Evolutionary conservation across 2,113 vertebrate species (phyloP).

Genomic region (Cariama cristata): DNA sequence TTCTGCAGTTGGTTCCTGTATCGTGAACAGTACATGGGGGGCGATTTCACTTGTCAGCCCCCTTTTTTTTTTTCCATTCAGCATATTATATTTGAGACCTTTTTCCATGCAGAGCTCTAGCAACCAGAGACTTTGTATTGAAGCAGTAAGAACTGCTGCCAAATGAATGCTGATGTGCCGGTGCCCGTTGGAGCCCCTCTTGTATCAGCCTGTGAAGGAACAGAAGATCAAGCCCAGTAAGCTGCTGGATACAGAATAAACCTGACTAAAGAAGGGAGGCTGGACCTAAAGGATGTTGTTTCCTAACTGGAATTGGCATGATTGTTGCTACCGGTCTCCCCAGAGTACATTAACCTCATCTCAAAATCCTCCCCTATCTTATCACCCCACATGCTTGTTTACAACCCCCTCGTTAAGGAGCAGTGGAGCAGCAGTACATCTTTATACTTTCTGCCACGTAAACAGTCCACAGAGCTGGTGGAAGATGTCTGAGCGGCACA

Average conservation of each 20-base stretch:
- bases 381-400: rapidly evolving
- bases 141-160: neutral
- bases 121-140: neutral
- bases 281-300: neutral
- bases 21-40: rapidly evolving
- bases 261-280: neutral
- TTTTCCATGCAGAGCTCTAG: neutral
- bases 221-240: neutral
- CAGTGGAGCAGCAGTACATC: rapidly evolving
- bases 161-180: neutral
- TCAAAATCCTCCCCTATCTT: neutral
- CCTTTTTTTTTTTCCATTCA: neutral
- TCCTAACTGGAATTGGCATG: neutral
- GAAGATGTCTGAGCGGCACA: neutral
- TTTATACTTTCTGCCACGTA: neutral
- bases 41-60: neutral
- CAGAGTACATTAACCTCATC: neutral
- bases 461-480: neutral
- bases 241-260: neutral
- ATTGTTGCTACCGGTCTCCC: neutral
- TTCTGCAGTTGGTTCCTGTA: rapidly evolving
- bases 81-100: rapidly evolving
- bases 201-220: neutral
- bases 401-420: neutral
- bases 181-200: neutral